Base-by-base conservation (phyloP, 2,113 vertebrate species). In the Burhinus bistriatus region DNA sequence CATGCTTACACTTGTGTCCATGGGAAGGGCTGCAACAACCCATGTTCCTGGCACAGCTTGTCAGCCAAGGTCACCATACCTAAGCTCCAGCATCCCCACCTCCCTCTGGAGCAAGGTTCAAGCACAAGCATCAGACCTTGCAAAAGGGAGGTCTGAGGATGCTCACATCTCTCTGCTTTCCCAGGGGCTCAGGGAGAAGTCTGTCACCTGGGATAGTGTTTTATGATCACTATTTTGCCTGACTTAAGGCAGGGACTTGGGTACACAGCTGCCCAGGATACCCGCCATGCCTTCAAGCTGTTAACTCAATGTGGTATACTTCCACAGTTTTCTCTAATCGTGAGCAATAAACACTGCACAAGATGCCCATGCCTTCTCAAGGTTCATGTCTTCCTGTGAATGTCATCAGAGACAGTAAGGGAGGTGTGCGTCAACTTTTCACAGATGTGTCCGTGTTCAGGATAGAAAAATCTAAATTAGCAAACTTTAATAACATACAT, bases 381-480 rank as follows among this genome's bases (percentile, higher is more conserved):
- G 61, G 40, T 51, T 79, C 42, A 32, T 29, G 34, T 72, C 81
- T 71, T 90, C 58, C 54, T 58, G n/a, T 80, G 71, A 54, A 47
- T 15, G 8, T 51, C 61, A 36, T 69, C 42, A 64, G n/a, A 76
- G 40, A 84, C 42, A 62, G 34, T 72, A 73, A 82, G n/a, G 32
- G 40, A 95, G 17, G 12, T 55, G 14, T 1, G 42, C 4, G 11
- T 85, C 62, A 71, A 12, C 13, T n/a, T 73, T 87, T 91, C 70
- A 79, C 83, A 93, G 90, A 90, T 77, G 57, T 61, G 45, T 82
- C 9, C 6, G 25, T 94, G 92, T 72, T 92, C 70, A 62, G 70
- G 75, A 61, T 23, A 79, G 89, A 93, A 95, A 85, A 91, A 73
- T 83, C 38, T 64, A 77, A 97, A 96, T 89, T 87, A 96, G 12